Evolutionary conservation across 2,888 invertebrate genomes (phyloP).

Genomic region (Nasonia oneida): DNA sequence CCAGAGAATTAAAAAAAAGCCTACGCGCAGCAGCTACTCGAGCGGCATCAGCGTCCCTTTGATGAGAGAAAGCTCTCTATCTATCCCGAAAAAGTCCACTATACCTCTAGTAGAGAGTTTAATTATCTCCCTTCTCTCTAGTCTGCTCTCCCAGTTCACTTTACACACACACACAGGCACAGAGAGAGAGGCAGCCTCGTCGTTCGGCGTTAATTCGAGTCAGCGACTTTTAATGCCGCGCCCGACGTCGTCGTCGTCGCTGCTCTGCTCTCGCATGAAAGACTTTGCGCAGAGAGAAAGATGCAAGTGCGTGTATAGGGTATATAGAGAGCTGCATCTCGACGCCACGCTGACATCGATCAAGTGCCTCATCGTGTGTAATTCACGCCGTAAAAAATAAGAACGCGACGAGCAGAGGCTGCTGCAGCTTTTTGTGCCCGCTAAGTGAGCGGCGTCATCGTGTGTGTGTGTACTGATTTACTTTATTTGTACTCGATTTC

Average conservation of each 20-base stretch:
- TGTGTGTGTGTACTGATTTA: constrained; percentile 11
- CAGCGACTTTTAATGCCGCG: constrained; percentile 52
- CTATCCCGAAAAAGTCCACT: constrained; percentile 11
- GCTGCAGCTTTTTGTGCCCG: background rate
- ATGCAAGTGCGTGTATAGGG: background rate
- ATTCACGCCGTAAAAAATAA: constrained; percentile 25
- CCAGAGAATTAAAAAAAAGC: background rate
- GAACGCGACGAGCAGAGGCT: background rate
- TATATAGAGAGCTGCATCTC: background rate
- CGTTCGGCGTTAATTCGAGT: constrained; percentile 50
- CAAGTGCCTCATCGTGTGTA: constrained; percentile 30
- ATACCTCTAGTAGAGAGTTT: constrained; percentile 2
- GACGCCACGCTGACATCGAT: constrained; percentile 13
- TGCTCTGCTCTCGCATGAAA: background rate
- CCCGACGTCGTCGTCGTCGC: background rate
- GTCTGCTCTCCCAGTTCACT: background rate
- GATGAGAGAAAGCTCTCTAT: constrained; percentile 26
- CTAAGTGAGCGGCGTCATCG: constrained; percentile 3
- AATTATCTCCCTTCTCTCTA: constrained; percentile 21
- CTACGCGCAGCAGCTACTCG: background rate
- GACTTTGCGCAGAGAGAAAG: constrained; percentile 6
- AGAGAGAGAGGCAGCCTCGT: background rate
- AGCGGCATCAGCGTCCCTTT: constrained; percentile 5
- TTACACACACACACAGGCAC: background rate
- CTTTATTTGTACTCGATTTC: constrained; percentile 14